phyloP scores from a whole-genome alignment of 2,797 vertebrate species.

The Coendou prehensilis region DNA sequence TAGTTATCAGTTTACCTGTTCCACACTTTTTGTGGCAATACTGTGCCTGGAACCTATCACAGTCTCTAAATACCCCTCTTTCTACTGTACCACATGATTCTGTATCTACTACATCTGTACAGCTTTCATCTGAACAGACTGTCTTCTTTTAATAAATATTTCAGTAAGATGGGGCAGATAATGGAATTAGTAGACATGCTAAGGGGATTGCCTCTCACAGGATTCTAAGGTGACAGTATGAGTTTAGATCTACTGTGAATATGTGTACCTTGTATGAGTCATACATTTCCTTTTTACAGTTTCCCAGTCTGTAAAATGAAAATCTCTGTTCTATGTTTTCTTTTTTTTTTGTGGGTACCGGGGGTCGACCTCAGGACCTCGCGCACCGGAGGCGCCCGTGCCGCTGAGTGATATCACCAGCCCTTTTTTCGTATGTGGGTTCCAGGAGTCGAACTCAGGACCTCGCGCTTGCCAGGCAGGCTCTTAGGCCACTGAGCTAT shows the following conservation, averaged over 20 bases:
- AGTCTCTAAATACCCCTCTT: constrained; percentile 10
- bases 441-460: too few relatives aligned
- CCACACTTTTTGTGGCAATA: constrained; percentile 14
- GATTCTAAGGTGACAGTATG: background rate
- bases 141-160: constrained; percentile 59
- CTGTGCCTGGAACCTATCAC: constrained; percentile 5
- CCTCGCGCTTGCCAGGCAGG: too few relatives aligned
- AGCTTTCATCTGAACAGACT: constrained; percentile 17
- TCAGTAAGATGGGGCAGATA: constrained; percentile 5
- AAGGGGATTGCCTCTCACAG: background rate
- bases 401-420: too few relatives aligned
- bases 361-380: too few relatives aligned
- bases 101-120: background rate
- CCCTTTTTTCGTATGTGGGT: too few relatives aligned
- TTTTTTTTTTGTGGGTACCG: too few relatives aligned
- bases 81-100: background rate
- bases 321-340: background rate
- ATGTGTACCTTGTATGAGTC: background rate
- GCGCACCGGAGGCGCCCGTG: too few relatives aligned
- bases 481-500: too few relatives aligned
- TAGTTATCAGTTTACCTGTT: constrained; percentile 49
- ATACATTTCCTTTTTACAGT: constrained; percentile 49
- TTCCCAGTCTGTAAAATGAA: constrained; percentile 68
- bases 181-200: constrained; percentile 6
- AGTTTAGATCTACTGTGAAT: background rate